Percentiles rank a stretch among this genome's conserved stretches.
These are phyloP conservation scores for Sepiola atlantica DNA, from an alignment of 2,888 invertebrate genomes.

Conservation along the genomic window DNA sequence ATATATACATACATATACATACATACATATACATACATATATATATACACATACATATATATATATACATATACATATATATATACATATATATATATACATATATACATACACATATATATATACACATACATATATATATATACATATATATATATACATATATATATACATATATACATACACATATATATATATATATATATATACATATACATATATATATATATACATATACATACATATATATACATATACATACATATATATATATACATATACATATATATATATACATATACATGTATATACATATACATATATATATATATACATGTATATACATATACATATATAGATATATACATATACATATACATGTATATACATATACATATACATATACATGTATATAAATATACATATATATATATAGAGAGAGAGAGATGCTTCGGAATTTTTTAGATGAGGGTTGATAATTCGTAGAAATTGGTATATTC, in stretches of 20 bases:
- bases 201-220: not conserved
- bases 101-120: no score
- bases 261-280: not conserved
- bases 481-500: no score
- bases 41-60: no score
- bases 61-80: not conserved
- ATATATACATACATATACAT: no score
- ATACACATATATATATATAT: not conserved
- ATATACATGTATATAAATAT: no score
- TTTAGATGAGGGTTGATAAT: no score
- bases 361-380: not conserved
- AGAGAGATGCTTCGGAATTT: no score
- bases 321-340: not conserved
- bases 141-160: no score
- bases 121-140: not conserved
- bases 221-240: not conserved
- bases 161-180: not conserved
- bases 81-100: not conserved
- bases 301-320: not conserved
- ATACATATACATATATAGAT: not conserved
- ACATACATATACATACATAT: no score
- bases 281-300: not conserved
- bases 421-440: no score
- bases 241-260: not conserved
- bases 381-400: not conserved